These are phyloP conservation scores for Heliothis peltigera DNA, from an alignment of 2,888 invertebrate genomes.

Conservation along the genomic window DNA sequence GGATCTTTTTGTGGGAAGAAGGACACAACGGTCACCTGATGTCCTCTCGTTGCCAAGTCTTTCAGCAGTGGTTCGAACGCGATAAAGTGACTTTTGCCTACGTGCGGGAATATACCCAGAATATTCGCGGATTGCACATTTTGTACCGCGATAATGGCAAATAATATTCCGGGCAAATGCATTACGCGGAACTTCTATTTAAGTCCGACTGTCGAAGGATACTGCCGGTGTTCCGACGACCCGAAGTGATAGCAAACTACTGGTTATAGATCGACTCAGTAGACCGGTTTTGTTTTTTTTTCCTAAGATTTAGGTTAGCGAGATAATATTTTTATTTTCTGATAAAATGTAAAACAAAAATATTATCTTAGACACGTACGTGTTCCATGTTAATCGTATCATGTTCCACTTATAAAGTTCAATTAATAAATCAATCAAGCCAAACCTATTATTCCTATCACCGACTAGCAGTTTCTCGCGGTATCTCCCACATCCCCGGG, in stretches of 20 bases:
- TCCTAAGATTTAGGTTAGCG: background rate
- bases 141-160: constrained; percentile 61
- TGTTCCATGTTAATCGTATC: background rate
- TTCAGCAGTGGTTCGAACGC: constrained; percentile 89
- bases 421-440: background rate
- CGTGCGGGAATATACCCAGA: constrained; percentile 89
- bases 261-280: background rate
- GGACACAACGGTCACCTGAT: constrained; percentile 90
- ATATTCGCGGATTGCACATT: constrained; percentile 81
- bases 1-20: constrained; percentile 87
- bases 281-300: constrained; percentile 9
- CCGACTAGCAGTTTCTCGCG: no score
- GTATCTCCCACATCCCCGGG: no score
- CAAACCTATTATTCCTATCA: no score
- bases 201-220: constrained; percentile 2
- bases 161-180: constrained; percentile 21
- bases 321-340: constrained; percentile 10
- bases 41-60: constrained; percentile 88
- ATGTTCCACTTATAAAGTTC: background rate
- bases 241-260: constrained; percentile 10
- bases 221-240: constrained; percentile 20
- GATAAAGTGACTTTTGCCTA: constrained; percentile 91
- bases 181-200: constrained; percentile 24
- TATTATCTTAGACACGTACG: background rate
- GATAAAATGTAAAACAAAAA: background rate